Evolutionary conservation across 2,113 vertebrate species (phyloP).

Genomic region (human): GRCh38 chr7:155490001-155490500

Average conservation of each 20-base stretch:
- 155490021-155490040: neutral
- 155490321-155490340: neutral
- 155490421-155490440: neutral
- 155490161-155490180: neutral
- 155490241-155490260: too few species aligned
- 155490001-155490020: neutral
- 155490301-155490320: accelerated
- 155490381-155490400: neutral
- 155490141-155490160: neutral
- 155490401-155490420: constrained; percentile 41
- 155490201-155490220: neutral
- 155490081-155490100: too few species aligned
- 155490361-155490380: neutral
- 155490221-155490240: neutral
- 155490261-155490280: accelerated
- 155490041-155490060: neutral
- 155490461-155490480: neutral
- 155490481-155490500: neutral
- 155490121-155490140: neutral
- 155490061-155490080: too few species aligned
- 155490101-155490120: neutral
- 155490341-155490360: neutral
- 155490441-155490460: neutral
- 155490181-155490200: neutral
- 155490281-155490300: neutral